A percentile compares a stretch with the other conserved stretches of the same genome.
These are phyloP conservation scores for Canis aureus DNA, from an alignment of 2,113 vertebrate genomes.

Conservation along the genomic window DNA sequence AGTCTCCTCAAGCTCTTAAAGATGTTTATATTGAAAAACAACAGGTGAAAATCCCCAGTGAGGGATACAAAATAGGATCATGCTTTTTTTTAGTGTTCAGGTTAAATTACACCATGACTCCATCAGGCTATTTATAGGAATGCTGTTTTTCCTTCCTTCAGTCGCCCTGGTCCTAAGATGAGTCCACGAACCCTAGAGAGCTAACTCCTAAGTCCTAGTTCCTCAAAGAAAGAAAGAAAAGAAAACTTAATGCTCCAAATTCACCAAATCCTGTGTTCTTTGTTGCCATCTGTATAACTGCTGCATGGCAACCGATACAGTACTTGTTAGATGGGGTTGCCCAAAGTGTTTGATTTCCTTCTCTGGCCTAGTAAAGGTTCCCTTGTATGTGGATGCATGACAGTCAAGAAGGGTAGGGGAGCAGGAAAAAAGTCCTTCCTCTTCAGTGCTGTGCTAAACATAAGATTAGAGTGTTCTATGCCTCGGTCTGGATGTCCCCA, in stretches of 20 bases:
- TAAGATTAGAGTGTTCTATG: too few relatives aligned
- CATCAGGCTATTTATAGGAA: not conserved
- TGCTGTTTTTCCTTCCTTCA: not conserved
- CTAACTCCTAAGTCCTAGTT: not conserved
- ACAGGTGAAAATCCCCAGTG: not conserved
- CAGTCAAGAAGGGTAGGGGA: accelerated
- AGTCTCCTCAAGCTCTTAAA: not conserved
- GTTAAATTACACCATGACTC: not conserved
- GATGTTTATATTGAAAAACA: not conserved
- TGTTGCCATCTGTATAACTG: not conserved
- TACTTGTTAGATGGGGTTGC: not conserved
- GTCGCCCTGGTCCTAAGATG: not conserved
- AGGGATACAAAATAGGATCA: not conserved
- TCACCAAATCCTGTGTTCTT: not conserved
- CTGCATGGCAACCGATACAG: not conserved
- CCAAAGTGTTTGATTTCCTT: not conserved
- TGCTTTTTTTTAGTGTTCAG: not conserved
- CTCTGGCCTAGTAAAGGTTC: not conserved
- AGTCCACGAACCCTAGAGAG: not conserved
- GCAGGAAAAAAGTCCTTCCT: not conserved
- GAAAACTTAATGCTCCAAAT: not conserved
- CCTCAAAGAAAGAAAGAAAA: not conserved
- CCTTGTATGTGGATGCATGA: too few relatives aligned
- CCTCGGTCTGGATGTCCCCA: not conserved
- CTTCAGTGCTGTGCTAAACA: not conserved